phyloP scores from a whole-genome alignment of 2,888 invertebrate genomes.

The Himalopsyche anomala region DNA sequence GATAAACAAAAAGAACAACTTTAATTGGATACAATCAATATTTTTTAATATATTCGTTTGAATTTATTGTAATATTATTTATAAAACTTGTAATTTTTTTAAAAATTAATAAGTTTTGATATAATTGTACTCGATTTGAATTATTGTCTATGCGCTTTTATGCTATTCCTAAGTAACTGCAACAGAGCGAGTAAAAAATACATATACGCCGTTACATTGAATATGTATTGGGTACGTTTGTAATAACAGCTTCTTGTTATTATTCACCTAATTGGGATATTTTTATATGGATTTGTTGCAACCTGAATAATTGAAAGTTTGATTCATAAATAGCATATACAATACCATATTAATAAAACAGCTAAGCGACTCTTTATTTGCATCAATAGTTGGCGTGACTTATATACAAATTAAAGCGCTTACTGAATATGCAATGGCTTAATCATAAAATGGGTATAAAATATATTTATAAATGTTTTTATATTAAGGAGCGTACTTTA shows the following conservation, averaged over 20 bases:
- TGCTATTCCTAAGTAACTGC: conserved; percentile 7
- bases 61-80: no score
- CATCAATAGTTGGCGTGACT: conserved; percentile 19
- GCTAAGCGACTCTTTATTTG: neutral
- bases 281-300: conserved; percentile 32
- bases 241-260: neutral
- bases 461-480: no score
- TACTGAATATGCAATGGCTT: no score
- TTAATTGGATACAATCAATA: no score
- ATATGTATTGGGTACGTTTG: neutral
- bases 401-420: neutral
- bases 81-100: no score
- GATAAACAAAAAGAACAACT: no score
- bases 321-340: conserved; percentile 5
- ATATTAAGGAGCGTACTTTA: no score
- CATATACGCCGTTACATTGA: conserved; percentile 28
- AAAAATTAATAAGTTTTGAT: neutral
- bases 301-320: conserved; percentile 36
- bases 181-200: conserved; percentile 27
- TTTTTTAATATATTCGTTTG: no score
- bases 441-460: no score
- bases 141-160: neutral
- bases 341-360: conserved; percentile 31
- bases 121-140: neutral
- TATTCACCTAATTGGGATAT: neutral